These are phyloP conservation scores for Apostichopus parvimensis DNA, from an alignment of 35 echinoderm and acorn worm species.

Conservation along the genomic window DNA sequence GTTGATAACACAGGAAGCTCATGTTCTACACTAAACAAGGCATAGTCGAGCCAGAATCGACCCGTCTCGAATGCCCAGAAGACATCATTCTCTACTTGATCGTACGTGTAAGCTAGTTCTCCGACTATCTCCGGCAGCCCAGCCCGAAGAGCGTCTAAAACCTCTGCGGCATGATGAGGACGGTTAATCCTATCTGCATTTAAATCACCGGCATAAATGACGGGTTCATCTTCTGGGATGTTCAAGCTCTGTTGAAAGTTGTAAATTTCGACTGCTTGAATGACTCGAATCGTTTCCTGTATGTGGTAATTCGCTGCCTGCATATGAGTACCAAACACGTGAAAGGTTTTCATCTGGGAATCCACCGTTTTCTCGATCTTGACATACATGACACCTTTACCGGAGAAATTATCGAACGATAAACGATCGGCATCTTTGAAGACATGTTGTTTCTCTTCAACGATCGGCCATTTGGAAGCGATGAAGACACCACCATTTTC, in stretches of 20 bases:
- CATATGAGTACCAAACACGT: slow-evolving; percentile 91
- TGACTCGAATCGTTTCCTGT: slow-evolving; percentile 56
- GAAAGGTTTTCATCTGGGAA: slow-evolving; percentile 56
- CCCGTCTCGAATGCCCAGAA: slow-evolving; percentile 21
- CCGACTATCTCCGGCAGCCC: slow-evolving; percentile 69
- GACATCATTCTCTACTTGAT: slow-evolving; percentile 71
- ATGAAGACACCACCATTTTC: slow-evolving; percentile 87
- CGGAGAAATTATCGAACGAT: slow-evolving; percentile 72
- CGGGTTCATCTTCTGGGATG: slow-evolving; percentile 76
- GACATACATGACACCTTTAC: slow-evolving; percentile 88
- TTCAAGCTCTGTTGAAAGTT: slow-evolving; percentile 62
- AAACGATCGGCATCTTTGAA: slow-evolving; percentile 50
- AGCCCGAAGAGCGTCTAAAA: slow-evolving; percentile 66
- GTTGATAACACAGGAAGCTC: slow-evolving; percentile 46
- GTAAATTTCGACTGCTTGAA: slow-evolving; percentile 79
- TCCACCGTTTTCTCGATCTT: slow-evolving; percentile 81
- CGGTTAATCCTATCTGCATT: slow-evolving; percentile 69
- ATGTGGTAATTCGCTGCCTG: slow-evolving; percentile 54
- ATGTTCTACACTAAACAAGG: slow-evolving; percentile 73
- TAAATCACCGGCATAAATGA: slow-evolving; percentile 93
- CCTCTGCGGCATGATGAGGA: slow-evolving; percentile 54
- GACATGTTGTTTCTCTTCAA: slow-evolving; percentile 62
- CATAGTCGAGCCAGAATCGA: slow-evolving; percentile 78
- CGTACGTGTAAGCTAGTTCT: slow-evolving; percentile 67
- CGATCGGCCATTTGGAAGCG: slow-evolving; percentile 90